These are phyloP conservation scores for Ivindomyrus marchei DNA, from an alignment of 2,113 vertebrate species.

Conservation along the genomic window DNA sequence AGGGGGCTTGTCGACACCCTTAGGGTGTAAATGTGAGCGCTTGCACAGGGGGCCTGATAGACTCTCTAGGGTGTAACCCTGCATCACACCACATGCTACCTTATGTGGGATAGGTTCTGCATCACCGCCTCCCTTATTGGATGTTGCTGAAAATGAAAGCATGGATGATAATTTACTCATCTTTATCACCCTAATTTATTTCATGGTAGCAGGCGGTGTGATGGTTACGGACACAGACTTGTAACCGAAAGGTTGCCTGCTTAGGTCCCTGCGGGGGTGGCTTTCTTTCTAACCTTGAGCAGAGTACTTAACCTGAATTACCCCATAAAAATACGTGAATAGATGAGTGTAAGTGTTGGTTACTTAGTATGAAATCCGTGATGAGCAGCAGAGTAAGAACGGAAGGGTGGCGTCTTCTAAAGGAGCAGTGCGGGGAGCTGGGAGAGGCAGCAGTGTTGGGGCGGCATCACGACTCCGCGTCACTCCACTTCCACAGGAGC, in stretches of 20 bases:
- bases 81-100: not conserved
- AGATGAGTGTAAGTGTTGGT: not conserved
- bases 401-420: not conserved
- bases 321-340: not conserved
- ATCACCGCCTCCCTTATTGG: not conserved
- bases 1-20: not conserved
- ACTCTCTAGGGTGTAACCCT: not conserved
- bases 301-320: not conserved
- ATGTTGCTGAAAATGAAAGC: not conserved
- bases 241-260: not conserved
- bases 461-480: not conserved
- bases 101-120: not conserved
- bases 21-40: not conserved
- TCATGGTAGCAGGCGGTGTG: not conserved
- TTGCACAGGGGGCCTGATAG: not conserved
- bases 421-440: not conserved
- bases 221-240: not conserved
- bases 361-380: not conserved
- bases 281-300: not conserved
- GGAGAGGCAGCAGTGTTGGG: not conserved
- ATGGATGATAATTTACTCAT: conserved; percentile 6
- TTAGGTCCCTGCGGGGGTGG: not conserved
- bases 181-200: not conserved
- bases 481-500: conserved; percentile 53
- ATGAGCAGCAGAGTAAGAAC: not conserved